phyloP scores from a whole-genome alignment of 2,888 invertebrate species.

The Mythimna albipuncta region DNA sequence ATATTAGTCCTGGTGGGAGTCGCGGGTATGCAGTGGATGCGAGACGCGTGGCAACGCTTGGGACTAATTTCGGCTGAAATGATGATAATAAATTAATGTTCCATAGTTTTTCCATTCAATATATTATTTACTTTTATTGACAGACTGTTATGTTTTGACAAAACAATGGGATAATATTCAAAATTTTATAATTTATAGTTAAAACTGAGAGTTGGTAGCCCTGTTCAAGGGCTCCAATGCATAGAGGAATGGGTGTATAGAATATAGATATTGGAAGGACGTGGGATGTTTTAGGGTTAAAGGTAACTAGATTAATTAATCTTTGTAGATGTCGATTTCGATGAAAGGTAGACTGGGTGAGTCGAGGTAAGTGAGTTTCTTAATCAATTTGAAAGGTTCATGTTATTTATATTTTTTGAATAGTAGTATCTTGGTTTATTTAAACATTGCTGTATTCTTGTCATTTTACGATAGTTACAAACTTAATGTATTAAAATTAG shows the following conservation, averaged over 20 bases:
- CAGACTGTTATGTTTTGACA: too few species aligned
- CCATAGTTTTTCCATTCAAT: too few species aligned
- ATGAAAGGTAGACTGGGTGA: not conserved
- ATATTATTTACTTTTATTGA: too few species aligned
- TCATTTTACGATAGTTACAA: too few species aligned
- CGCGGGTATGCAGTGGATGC: too few species aligned
- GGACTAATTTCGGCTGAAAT: too few species aligned
- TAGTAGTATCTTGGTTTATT: too few species aligned
- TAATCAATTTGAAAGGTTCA: constrained; percentile 4
- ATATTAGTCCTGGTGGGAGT: too few species aligned
- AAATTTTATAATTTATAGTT: not conserved
- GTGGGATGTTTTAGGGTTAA: constrained; percentile 29
- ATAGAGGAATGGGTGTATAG: constrained; percentile 38
- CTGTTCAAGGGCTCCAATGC: constrained; percentile 44
- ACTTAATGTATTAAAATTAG: too few species aligned
- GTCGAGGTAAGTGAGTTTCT: constrained; percentile 11
- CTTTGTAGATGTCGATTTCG: constrained; percentile 30
- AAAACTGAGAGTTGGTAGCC: not conserved
- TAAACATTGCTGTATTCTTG: too few species aligned
- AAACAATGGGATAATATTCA: not conserved
- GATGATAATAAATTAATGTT: too few species aligned
- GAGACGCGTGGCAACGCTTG: too few species aligned
- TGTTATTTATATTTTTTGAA: not conserved
- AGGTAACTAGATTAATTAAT: constrained; percentile 44
- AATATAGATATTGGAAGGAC: constrained; percentile 41